Base-by-base conservation (phyloP, 2,113 vertebrate species). In the Osmerus mordax region DNA sequence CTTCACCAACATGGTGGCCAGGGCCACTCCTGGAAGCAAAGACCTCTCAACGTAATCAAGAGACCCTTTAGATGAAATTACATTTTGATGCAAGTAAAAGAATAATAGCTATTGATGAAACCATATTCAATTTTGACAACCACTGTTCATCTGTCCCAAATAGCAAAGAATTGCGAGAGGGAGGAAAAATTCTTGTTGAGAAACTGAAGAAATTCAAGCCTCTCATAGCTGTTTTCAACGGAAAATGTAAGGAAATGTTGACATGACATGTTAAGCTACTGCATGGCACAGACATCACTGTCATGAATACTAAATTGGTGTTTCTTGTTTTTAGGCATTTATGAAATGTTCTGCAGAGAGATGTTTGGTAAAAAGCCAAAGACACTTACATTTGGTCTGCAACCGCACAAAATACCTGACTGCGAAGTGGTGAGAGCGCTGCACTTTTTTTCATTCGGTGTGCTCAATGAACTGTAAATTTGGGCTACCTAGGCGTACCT, bases 281-380 rank as follows among this genome's bases (percentile, higher is more conserved):
- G 41, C 41, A 47, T 47, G 9, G 41, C 41, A 47, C 41, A 47
- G 41, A 12, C 41, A 11, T 5, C 41, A 47, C 41, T 47, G 41
- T 47, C 41, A 47, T 47, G 41, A 47, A 47, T 11, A 9, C 41
- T 47, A 47, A 47, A 47, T 47, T 47, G 41, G 12, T 9, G 41
- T 28, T 11, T 21, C 65, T n/a, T 56, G 36, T 15, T 61, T 53
- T 55, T 83, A 98, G 97, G 97, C 87, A 99, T 99, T 87, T 99
- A 97, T 90, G 97, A 99, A 90, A 99, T 99, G 92, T 99, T 99
- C 92, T 98, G 97, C 90, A 94, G 93, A 91, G 97, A 99, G 85
- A 84, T 99, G 82, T 99, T 98, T 92, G 97, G 97, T 75, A 93
- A 98, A 83, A 98, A 94, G 83, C 94, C 98, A 75, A 95, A 96